Evolutionary conservation across 2,888 invertebrate genomes (phyloP).

Genomic region (Aphidoletes aphidimyza): DNA sequence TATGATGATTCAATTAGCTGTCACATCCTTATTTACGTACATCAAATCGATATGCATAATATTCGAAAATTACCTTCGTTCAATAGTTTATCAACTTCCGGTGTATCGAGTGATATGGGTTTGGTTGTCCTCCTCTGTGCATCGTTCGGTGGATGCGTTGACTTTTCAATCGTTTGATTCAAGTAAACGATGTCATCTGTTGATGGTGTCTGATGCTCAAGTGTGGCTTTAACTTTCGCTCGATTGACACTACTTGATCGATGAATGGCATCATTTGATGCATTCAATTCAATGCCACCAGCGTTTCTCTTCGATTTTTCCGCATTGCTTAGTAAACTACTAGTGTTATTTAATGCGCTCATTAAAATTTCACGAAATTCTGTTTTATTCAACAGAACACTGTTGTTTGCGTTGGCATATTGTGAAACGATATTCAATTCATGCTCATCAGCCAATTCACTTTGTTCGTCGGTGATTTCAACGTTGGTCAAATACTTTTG

Average conservation of each 20-base stretch:
- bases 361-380: conserved; percentile 53
- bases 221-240: conserved; percentile 20
- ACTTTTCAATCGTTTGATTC: conserved; percentile 51
- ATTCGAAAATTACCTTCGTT: conserved; percentile 51
- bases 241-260: neutral
- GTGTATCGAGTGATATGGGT: conserved; percentile 13
- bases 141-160: neutral
- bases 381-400: neutral
- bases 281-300: neutral
- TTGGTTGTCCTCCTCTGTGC: neutral
- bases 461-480: neutral
- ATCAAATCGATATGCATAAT: too few relatives aligned
- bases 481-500: neutral
- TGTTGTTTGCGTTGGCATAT: neutral
- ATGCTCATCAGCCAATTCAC: neutral
- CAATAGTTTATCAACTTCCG: conserved; percentile 35
- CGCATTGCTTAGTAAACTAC: neutral
- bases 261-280: neutral
- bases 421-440: neutral
- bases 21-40: too few relatives aligned
- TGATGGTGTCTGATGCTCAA: neutral
- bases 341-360: conserved; percentile 20
- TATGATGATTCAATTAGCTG: too few relatives aligned
- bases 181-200: neutral
- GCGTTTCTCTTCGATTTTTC: neutral